Evolutionary conservation across 2,888 invertebrate species (phyloP), one percentile per base, ranked within the genome.

Genomic region (Ernsta delagoae): DNA sequence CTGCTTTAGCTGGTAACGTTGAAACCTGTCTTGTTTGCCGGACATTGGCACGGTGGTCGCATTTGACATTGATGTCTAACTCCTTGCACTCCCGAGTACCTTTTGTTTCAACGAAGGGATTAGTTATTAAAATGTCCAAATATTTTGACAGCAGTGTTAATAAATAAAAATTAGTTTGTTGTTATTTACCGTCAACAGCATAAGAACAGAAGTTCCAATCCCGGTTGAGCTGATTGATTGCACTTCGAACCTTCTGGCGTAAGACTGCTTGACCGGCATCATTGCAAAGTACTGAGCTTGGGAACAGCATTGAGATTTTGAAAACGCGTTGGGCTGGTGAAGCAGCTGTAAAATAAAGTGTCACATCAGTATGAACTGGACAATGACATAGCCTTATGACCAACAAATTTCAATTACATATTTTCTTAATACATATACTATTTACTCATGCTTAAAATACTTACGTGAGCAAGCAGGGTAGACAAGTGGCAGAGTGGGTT

Each of bases 131-230:
- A 36, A 34, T 57, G 2, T 36, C 12, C n/a, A 12, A 36, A 36
- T 36, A 57, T 8, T 34, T 57, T 6, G 9, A n/a, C n/a, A n/a
- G n/a, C n/a, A n/a, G n/a, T n/a, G n/a, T n/a, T n/a, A n/a, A n/a
- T n/a, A n/a, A n/a, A n/a, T n/a, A n/a, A n/a, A n/a, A n/a, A n/a
- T 16, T 16, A 48, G 7, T 48, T 48, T 48, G n/a, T 48, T 12
- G 12, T 53, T 24, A 8, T 24, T 77, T 85, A 95, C 98, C 98
- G 90, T 98, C 97, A 59, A 96, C 95, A 71, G 97, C 96, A 84
- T 98, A 97, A 0, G 98, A 98, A 85, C 99, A 99, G 96, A 99
- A 97, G 94, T 98, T 97, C 99, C 99, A 99, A 81, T 98, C 98
- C 78, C 98, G 95, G 86, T 99, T 98, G 65, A 99, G 94, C 61